phyloP scores from a whole-genome alignment of 2,797 vertebrate genomes.

The Ibycter americanus region DNA sequence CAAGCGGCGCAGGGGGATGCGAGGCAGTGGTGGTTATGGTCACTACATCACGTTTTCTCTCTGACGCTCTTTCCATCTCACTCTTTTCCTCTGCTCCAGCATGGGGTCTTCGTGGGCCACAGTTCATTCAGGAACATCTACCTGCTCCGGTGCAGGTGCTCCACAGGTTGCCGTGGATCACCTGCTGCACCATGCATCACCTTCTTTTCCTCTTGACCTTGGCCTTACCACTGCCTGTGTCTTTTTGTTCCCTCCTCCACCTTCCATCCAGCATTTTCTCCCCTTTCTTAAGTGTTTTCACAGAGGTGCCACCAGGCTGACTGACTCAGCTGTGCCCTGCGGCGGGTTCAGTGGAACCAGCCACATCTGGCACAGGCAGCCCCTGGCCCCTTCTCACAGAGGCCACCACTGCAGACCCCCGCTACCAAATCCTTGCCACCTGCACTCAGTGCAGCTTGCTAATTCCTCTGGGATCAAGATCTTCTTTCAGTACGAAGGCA shows the following conservation, averaged over 20 bases:
- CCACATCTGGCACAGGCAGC: rapidly evolving
- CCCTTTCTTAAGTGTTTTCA: background rate
- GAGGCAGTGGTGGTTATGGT: background rate
- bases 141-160: background rate
- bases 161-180: background rate
- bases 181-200: background rate
- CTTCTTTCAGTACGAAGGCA: background rate
- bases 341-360: background rate
- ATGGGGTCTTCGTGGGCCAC: background rate
- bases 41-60: background rate
- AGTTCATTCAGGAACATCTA: background rate
- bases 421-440: background rate
- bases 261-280: background rate
- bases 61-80: background rate
- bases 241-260: background rate
- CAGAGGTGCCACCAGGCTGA: background rate
- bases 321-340: background rate
- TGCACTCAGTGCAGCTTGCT: background rate
- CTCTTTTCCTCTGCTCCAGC: background rate
- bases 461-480: background rate
- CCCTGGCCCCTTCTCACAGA: background rate
- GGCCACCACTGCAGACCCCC: background rate
- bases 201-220: background rate
- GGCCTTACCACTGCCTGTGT: background rate
- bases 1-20: rapidly evolving